These are phyloP conservation scores for Eudasyphora cyanicolor DNA, from an alignment of 2,888 invertebrate species.

Conservation along the genomic window DNA sequence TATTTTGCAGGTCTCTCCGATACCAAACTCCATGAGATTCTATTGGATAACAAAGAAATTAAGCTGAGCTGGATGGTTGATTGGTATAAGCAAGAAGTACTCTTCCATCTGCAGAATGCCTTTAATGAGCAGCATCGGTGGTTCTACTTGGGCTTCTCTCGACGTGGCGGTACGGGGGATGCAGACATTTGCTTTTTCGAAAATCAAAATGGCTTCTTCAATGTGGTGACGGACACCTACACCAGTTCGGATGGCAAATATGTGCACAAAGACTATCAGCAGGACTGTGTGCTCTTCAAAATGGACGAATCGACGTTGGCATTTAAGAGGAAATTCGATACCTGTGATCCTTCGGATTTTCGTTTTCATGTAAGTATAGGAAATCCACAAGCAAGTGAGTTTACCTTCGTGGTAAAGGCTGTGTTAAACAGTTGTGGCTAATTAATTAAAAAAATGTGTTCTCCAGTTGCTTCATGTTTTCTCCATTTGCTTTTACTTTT, in stretches of 20 bases:
- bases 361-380: constrained; percentile 77
- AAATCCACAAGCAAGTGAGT: background rate
- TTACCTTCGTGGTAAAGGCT: background rate
- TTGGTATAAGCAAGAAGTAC: constrained; percentile 80
- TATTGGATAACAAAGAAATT: constrained; percentile 78
- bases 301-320: constrained; percentile 85
- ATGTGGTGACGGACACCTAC: constrained; percentile 85
- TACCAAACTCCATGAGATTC: constrained; percentile 78
- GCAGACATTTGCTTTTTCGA: constrained; percentile 92
- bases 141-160: constrained; percentile 93
- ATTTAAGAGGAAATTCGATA: constrained; percentile 90
- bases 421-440: background rate
- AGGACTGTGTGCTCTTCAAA: constrained; percentile 85
- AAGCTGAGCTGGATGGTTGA: constrained; percentile 80
- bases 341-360: constrained; percentile 87
- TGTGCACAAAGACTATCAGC: constrained; percentile 85
- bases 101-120: constrained; percentile 79
- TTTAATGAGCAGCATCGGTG: constrained; percentile 82
- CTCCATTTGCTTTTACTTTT: constrained; percentile 22
- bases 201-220: constrained; percentile 81
- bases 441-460: background rate
- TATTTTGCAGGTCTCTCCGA: constrained; percentile 79
- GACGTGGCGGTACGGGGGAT: constrained; percentile 86
- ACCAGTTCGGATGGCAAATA: constrained; percentile 84
- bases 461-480: constrained; percentile 23